These are phyloP conservation scores for Opisthocomus hoazin DNA, from an alignment of 2,113 vertebrate genomes.

Conservation along the genomic window DNA sequence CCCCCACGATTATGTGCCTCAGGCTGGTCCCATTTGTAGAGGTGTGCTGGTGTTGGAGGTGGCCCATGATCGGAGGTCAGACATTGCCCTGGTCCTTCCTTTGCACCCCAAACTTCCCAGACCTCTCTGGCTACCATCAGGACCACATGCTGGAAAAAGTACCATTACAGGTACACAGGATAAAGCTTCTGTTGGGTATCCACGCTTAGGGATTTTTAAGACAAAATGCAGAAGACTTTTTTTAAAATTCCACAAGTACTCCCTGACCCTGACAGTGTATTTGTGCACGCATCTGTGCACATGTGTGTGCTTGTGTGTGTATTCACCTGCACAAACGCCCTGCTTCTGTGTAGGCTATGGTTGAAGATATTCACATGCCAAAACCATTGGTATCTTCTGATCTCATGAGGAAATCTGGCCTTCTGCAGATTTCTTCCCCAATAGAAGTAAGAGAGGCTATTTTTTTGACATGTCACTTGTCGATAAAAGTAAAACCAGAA, in stretches of 20 bases:
- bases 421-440: not conserved
- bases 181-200: not conserved
- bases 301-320: not conserved
- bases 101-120: not conserved
- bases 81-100: not conserved
- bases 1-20: not conserved
- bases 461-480: not conserved
- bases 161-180: not conserved
- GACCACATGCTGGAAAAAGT: not conserved
- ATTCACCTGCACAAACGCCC: not conserved
- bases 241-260: not conserved
- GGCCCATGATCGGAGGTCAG: not conserved
- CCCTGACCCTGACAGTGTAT: not conserved
- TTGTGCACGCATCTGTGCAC: too few species aligned
- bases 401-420: not conserved
- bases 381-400: not conserved
- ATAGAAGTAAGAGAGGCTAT: not conserved
- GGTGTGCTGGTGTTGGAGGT: not conserved
- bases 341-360: not conserved
- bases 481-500: not conserved
- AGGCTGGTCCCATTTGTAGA: not conserved
- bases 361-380: not conserved
- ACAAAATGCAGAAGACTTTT: not conserved
- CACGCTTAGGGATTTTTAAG: not conserved
- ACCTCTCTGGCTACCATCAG: not conserved